Base-by-base conservation (phyloP, 2,888 invertebrate genomes). In the Heliconius hortense region DNA sequence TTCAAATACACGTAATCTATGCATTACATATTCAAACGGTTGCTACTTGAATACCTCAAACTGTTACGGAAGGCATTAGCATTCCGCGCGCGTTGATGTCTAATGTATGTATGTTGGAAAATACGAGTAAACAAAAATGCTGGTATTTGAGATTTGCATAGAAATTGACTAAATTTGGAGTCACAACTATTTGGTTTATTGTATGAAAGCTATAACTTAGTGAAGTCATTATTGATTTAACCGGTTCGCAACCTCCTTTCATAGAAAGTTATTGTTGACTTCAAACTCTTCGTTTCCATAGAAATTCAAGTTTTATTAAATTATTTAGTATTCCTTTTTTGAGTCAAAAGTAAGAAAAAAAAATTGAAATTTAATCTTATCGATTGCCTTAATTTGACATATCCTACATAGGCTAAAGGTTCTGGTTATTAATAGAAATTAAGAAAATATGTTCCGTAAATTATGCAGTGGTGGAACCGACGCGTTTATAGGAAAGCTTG, bases 181-280 rank as follows among this genome's bases (percentile, higher is more conserved):
- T 26, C 39, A 60, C 35, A 70, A 62, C 18, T 43, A 60, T 71
- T 71, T 71, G 39, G 62, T 43, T 71, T 39, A 26, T 71, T 73
- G 66, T 76, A 72, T 66, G 74, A 76, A 76, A 76, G 74, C 56
- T 74, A 78, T 69, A 39, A 72, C 28, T 74, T 66, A 70, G 76
- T 78, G 66, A 28, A 66, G 72, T 76, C 78, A 73, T 53, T 74
- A 74, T 78, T 78, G 72, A 62, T 62, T 70, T 78, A 78, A 76
- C 78, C 74, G 78, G 74, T 53, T 72, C 76, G 62, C 67, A 75
- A 62, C 77, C 74, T 72, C 78, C 72, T 78, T 76, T 75, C 48
- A 43, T 72, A 66, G 74, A 76, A 76, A 78, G 76, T 74, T 69
- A 69, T 72, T 74, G 72, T 76, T 76, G 64, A 70, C 76, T 76